phyloP scores from a whole-genome alignment of 37 sponge, comb jelly and placozoan genomes.

The Cladorhizidae sp. region DNA sequence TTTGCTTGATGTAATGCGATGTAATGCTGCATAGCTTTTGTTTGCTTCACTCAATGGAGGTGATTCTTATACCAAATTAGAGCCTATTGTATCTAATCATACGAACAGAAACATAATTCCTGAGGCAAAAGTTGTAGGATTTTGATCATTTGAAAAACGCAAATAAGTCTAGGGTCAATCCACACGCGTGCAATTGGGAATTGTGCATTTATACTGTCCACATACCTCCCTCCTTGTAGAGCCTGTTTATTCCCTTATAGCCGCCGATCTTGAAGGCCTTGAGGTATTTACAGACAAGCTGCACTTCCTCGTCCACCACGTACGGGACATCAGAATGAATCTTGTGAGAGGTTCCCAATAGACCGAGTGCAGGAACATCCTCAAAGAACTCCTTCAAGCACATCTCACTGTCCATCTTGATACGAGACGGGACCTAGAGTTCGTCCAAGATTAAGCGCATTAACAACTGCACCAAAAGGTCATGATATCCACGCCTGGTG shows the following conservation, averaged over 20 bases:
- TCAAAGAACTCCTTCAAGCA: constrained; percentile 60
- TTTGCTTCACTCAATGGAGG: too few relatives aligned
- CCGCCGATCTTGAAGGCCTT: constrained; percentile 53
- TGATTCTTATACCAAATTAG: too few relatives aligned
- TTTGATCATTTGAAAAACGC: too few relatives aligned
- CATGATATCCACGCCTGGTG: too few relatives aligned
- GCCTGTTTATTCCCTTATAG: constrained; percentile 30
- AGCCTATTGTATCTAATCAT: too few relatives aligned
- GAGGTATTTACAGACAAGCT: constrained; percentile 92
- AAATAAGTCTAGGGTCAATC: too few relatives aligned
- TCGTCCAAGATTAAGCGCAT: too few relatives aligned
- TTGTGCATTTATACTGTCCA: background rate
- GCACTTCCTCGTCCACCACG: constrained; percentile 72
- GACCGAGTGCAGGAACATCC: constrained; percentile 60
- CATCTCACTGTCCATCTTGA: constrained; percentile 18
- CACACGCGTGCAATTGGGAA: background rate
- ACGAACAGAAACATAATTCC: too few relatives aligned
- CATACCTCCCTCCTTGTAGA: constrained; percentile 26
- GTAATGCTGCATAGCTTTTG: too few relatives aligned
- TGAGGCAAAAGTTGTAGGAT: too few relatives aligned
- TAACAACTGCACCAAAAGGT: too few relatives aligned
- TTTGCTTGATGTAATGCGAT: too few relatives aligned
- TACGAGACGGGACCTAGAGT: constrained; percentile 51
- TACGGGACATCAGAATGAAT: constrained; percentile 51
- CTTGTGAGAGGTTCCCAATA: constrained; percentile 50